Conservation (phyloP, 2,888 invertebrate genomes). For the Callimorpha dominula region DNA sequence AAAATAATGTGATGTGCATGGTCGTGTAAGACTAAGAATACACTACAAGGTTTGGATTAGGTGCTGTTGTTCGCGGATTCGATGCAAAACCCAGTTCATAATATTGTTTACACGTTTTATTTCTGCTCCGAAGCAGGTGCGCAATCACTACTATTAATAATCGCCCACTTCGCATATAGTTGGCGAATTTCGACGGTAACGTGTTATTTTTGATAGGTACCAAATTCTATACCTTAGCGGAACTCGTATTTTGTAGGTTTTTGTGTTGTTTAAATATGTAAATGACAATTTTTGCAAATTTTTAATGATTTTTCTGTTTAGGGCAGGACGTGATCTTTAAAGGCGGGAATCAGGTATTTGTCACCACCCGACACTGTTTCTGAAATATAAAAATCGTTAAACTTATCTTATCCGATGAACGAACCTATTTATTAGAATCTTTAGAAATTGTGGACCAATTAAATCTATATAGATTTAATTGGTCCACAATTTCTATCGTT, state of each 20-base stretch:
- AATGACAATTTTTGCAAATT: background rate
- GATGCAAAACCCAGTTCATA: constrained; percentile 9
- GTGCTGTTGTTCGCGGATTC: constrained; percentile 1
- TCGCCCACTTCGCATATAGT: constrained; percentile 14
- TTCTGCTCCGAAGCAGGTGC: constrained; percentile 19
- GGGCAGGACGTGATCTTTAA: too few species aligned
- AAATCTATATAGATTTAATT: too few species aligned
- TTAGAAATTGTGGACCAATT: too few species aligned
- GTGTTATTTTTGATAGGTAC: constrained; percentile 2
- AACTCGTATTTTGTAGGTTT: background rate
- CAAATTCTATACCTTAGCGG: constrained; percentile 8
- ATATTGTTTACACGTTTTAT: constrained; percentile 28
- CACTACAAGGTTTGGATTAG: background rate
- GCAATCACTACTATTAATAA: constrained; percentile 23
- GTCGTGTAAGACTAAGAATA: too few species aligned
- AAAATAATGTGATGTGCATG: too few species aligned
- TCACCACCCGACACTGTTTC: too few species aligned
- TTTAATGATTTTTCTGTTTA: too few species aligned
- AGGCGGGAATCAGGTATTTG: too few species aligned
- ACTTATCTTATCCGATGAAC: too few species aligned
- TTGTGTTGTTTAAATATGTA: background rate
- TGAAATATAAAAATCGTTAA: too few species aligned
- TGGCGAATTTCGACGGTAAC: constrained; percentile 17
- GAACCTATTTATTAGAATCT: too few species aligned
- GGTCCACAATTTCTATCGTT: too few species aligned